Conservation (phyloP, 2,113 vertebrate genomes). For the Barbus barbus region DNA sequence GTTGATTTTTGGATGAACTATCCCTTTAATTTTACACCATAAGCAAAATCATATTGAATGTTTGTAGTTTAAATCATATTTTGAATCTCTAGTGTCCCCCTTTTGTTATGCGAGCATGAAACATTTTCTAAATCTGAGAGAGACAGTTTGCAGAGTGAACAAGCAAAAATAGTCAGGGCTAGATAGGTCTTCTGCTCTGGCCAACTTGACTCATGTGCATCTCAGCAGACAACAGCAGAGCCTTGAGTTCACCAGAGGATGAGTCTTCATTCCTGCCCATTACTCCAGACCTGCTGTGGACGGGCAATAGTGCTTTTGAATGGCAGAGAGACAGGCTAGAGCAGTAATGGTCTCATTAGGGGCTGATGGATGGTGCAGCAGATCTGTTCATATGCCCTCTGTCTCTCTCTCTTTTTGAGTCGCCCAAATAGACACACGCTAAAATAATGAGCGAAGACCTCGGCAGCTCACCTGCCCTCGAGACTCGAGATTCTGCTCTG, state of each 20-base stretch:
- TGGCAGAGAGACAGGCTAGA: slow-evolving; percentile 11
- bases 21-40: too few relatives aligned
- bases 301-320: slow-evolving; percentile 26
- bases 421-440: slow-evolving; percentile 10
- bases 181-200: too few relatives aligned
- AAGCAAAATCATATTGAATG: background rate
- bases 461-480: slow-evolving; percentile 50
- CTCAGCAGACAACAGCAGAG: too few relatives aligned
- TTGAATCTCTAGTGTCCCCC: background rate
- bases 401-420: slow-evolving; percentile 46
- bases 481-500: background rate
- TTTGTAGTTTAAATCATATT: background rate
- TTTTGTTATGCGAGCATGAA: background rate
- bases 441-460: slow-evolving; percentile 60
- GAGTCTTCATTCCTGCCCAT: slow-evolving; percentile 18
- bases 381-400: slow-evolving; percentile 14
- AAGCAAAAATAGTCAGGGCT: too few relatives aligned
- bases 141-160: background rate
- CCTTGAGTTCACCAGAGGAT: too few relatives aligned
- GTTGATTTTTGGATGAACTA: too few relatives aligned
- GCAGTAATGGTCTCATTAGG: slow-evolving; percentile 60
- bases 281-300: slow-evolving; percentile 25
- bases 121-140: background rate
- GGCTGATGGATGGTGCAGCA: slow-evolving; percentile 47
- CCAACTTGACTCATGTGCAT: too few relatives aligned